Percentiles rank a stretch among this genome's conserved stretches.
phyloP scores from a whole-genome alignment of 1,140 invertebrate genomes.

The Ridgeia piscesae region DNA sequence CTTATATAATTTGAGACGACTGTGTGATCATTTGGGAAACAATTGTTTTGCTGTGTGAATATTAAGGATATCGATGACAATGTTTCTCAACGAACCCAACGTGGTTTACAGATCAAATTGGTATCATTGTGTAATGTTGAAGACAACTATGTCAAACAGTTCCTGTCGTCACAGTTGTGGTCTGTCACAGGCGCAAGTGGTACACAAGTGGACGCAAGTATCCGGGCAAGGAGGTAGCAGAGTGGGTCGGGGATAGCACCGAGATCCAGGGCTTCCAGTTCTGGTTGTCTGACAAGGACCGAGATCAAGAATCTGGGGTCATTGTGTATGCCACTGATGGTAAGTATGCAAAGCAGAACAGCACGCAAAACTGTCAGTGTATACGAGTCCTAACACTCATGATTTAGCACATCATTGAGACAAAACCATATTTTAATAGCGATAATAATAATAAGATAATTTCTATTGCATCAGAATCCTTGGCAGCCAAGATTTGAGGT shows the following conservation, averaged over 20 bases:
- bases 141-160: background rate
- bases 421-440: no score
- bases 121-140: background rate
- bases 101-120: background rate
- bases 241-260: slow-evolving; percentile 31
- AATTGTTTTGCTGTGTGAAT: no score
- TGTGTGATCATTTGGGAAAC: no score
- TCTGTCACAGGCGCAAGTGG: slow-evolving; percentile 29
- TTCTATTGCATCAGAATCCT: no score
- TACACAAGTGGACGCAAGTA: slow-evolving; percentile 32
- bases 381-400: no score
- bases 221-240: background rate
- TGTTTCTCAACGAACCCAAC: no score
- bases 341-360: background rate
- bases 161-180: background rate
- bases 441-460: no score
- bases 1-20: no score
- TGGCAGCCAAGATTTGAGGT: no score
- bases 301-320: background rate
- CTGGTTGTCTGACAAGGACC: slow-evolving; percentile 19
- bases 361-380: no score
- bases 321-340: slow-evolving; percentile 25
- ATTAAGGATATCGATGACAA: no score
- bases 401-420: no score
- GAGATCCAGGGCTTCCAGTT: slow-evolving; percentile 27